Evolutionary conservation across 2,797 vertebrate genomes (phyloP), one percentile per base, ranked within the genome.

Genomic region (Cirrhinus molitorella): DNA sequence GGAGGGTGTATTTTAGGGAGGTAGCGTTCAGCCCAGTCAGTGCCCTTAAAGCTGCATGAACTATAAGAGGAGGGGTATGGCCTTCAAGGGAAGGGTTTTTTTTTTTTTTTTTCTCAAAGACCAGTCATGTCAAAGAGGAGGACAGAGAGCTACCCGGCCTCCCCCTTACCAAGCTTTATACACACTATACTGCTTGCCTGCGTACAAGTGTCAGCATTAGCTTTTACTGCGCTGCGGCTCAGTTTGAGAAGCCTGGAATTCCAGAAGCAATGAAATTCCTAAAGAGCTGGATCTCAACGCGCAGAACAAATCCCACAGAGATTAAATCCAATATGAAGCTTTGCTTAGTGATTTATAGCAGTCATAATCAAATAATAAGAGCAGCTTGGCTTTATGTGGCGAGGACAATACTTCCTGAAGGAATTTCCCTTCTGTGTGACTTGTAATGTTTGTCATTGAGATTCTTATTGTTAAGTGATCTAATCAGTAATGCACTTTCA

Each of bases 1-100:
- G 96, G 96, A 96, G 96, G 96, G 94, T 95, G 96, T 95, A 96
- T 96, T 96, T 96, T 93, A 95, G 95, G 96, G 96, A 76, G 74
- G 73, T 59, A 77, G 73, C 7, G 96, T 96, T 96, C 95, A 97
- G 91, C 94, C 94, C 93, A 94, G 95, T 95, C 95, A 95, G 76
- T 79, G 94, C 95, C 92, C 94, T 96, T 95, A 95, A 96, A 91
- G 91, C 91, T 75, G 65, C 89, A 65, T 51, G 45, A 79, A 66
- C 76, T 79, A 90, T 83, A 49, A 43, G 77, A 31, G 40, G 8
- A 74, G 81, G 81, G 68, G 70, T 66, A 71, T 86, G 55, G 83
- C 76, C 80, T 85, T 83, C 65, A 86, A 85, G 73, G 79, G 49
- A 78, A 84, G 67, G 45, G 1, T 59, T 61, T 84, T n/a, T n/a